Base-by-base conservation (phyloP, 2,888 invertebrate species). In the Lingula anatina region DNA sequence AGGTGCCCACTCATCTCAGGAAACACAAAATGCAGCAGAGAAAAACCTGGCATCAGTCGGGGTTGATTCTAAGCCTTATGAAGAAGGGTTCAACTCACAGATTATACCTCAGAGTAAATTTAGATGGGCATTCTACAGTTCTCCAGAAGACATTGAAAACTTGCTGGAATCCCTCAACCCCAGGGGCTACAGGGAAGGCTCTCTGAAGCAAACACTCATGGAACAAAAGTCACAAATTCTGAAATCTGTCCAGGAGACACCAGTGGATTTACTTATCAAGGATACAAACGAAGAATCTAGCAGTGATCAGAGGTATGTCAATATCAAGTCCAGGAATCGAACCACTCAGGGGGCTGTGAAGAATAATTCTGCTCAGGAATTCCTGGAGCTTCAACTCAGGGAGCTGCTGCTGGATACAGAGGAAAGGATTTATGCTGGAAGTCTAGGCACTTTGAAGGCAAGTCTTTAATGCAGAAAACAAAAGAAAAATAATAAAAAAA, bases 351-450 rank as follows among this genome's bases (percentile, higher is more conserved):
- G 49, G 51, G 66, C 53, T 48, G 67, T 58, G 68, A 73, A 80
- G 50, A 61, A 51, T 74, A 77, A 63, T 27, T 62, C 64, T 4
- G 82, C 60, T 80, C 81, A 85, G 21, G 85, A 86, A 44, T 85
- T 88, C 1, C 75, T 90, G 59, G 89, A 90, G 64, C 76, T 85
- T 5, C 84, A 86, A 1, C 79, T 95, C 0, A 75, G 90, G 1
- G 91, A 94, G 70, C 85, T 87, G 65, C 84, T 95, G 42, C 78
- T 94, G 2, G 91, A 93, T 73, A 82, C 93, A 24, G 95, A 95
- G 77, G 88, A 89, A 62, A 90, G 92, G 73, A 85, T 95, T 48
- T 86, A 84, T 73, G 83, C 84, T 2, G 93, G 94, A 1, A 85
- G 86, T 63, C 79, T 96, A 5, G 95, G 95, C 0, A 79, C 79